A percentile compares a stretch with the other conserved stretches of the same genome.
phyloP scores from a whole-genome alignment of 2,888 invertebrate species.

The Tipula unca region DNA sequence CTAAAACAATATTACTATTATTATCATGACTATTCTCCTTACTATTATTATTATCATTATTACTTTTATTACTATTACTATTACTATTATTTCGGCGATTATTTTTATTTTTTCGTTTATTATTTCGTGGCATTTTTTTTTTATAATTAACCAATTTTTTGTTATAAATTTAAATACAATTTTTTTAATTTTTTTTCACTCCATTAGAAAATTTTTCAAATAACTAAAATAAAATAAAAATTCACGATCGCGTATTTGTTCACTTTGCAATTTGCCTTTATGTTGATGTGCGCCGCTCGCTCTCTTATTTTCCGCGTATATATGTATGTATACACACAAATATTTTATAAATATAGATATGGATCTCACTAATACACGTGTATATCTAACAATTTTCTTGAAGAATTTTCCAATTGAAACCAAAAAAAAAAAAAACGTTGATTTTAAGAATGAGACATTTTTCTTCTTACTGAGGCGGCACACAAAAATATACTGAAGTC shows the following conservation, averaged over 20 bases:
- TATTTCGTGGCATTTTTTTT: constrained; percentile 16
- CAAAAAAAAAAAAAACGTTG: background rate
- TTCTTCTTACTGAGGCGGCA: constrained; percentile 14
- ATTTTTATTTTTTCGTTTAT: constrained; percentile 19
- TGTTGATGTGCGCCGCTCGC: background rate
- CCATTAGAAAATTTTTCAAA: constrained; percentile 1
- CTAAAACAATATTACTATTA: constrained; percentile 4
- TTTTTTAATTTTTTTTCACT: constrained; percentile 9
- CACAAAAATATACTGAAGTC: constrained; percentile 8
- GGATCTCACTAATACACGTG: background rate
- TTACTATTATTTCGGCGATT: background rate
- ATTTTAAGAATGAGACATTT: background rate
- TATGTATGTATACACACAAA: background rate
- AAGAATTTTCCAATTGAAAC: constrained; percentile 2
- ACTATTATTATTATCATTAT: background rate
- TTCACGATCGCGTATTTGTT: background rate
- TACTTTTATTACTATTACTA: background rate
- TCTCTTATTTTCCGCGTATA: background rate
- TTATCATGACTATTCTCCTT: background rate
- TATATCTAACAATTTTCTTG: background rate
- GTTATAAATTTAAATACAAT: background rate
- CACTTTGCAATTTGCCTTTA: background rate
- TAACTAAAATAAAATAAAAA: background rate
- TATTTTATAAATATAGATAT: background rate
- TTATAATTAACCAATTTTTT: background rate